These are phyloP conservation scores for Urocynchramus pylzowi DNA, from an alignment of 2,113 vertebrate genomes.

Conservation along the genomic window DNA sequence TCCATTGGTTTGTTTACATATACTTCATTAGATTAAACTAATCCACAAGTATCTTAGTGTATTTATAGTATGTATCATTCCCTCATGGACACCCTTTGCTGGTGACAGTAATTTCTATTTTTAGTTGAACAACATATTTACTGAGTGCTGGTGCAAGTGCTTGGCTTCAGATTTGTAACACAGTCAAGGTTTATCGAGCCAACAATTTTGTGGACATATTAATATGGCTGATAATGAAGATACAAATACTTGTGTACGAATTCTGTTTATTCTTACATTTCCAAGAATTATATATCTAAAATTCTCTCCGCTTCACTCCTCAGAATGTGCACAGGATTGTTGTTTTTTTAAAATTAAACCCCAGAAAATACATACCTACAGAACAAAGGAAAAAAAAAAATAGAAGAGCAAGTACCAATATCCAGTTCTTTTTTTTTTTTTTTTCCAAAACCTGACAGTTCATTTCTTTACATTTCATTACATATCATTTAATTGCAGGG, in stretches of 20 bases:
- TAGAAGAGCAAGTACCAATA: not conserved
- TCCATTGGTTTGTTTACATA: conserved; percentile 3
- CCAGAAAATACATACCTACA: not conserved
- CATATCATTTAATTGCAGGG: not conserved
- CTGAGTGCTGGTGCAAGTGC: not conserved
- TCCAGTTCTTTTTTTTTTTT: not conserved
- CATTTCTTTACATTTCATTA: not conserved
- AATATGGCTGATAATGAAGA: not conserved
- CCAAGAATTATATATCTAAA: not conserved
- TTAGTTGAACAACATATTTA: conserved; percentile 47
- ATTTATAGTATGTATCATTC: conserved; percentile 58
- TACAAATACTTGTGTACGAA: not conserved
- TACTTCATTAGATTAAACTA: conserved; percentile 2
- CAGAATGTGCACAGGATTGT: not conserved
- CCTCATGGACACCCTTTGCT: not conserved
- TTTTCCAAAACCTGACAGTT: not conserved
- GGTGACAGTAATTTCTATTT: conserved; percentile 50
- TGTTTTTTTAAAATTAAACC: not conserved
- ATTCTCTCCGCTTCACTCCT: not conserved
- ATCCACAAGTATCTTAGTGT: conserved; percentile 28
- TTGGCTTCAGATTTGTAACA: conserved; percentile 20
- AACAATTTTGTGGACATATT: not conserved
- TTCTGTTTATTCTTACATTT: not conserved
- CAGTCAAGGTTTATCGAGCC: not conserved
- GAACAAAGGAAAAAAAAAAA: not conserved